A percentile compares a stretch with the other conserved stretches of the same genome.
These are phyloP conservation scores for Heliconius hewitsoni DNA, from an alignment of 1,140 invertebrate species.

Conservation along the genomic window DNA sequence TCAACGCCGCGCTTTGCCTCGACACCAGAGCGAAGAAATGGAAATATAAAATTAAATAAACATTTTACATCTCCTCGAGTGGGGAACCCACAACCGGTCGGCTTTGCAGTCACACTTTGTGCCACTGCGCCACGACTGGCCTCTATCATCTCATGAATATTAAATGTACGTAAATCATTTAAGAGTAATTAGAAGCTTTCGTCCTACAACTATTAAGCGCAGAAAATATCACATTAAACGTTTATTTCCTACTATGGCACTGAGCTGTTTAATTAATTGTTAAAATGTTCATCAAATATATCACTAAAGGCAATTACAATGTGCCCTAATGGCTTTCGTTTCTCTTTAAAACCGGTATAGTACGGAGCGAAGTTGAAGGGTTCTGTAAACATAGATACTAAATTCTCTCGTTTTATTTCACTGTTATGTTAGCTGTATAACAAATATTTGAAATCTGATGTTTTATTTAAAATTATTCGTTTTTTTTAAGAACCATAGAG, in stretches of 20 bases:
- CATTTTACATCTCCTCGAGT: too few species aligned
- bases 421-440: neutral
- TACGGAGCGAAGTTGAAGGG: neutral
- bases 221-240: slow-evolving; percentile 51
- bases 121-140: too few species aligned
- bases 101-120: too few species aligned
- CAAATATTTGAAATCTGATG: neutral
- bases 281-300: slow-evolving; percentile 43
- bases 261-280: slow-evolving; percentile 61
- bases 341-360: slow-evolving; percentile 10
- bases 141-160: slow-evolving; percentile 23
- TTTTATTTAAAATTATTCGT: neutral
- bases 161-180: slow-evolving; percentile 43
- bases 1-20: too few species aligned
- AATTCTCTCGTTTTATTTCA: slow-evolving; percentile 6
- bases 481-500: neutral
- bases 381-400: slow-evolving; percentile 11
- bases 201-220: slow-evolving; percentile 57
- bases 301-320: slow-evolving; percentile 35
- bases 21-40: too few species aligned
- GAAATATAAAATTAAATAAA: too few species aligned
- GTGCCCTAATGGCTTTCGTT: slow-evolving; percentile 26
- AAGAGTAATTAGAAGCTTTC: slow-evolving; percentile 60
- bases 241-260: slow-evolving; percentile 52
- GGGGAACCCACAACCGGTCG: too few species aligned